phyloP scores from a whole-genome alignment of 2,888 invertebrate species.

The Deroplatys truncata region DNA sequence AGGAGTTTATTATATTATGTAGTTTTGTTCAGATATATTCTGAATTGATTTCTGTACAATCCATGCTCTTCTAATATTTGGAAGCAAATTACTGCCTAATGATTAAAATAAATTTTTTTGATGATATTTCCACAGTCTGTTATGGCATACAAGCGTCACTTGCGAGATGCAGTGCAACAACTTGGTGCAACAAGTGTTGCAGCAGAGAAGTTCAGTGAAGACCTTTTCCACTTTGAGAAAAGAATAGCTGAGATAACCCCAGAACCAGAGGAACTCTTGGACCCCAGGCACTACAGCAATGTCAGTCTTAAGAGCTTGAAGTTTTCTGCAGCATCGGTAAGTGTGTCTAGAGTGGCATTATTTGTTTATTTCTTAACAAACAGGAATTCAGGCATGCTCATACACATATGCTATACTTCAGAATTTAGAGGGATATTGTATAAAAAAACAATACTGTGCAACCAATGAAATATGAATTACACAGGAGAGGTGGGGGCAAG shows the following conservation, averaged over 20 bases:
- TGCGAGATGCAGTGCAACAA: slow-evolving; percentile 48
- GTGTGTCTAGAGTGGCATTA: slow-evolving; percentile 23
- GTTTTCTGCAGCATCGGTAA: slow-evolving; percentile 45
- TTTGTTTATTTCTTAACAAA: not conserved
- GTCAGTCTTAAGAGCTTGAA: slow-evolving; percentile 46
- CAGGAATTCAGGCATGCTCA: not conserved
- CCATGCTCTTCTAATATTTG: too few species aligned
- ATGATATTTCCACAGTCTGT: slow-evolving; percentile 42
- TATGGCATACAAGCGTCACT: slow-evolving; percentile 48
- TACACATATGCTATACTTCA: too few species aligned
- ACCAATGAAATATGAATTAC: too few species aligned
- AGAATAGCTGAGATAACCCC: slow-evolving; percentile 52
- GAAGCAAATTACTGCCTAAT: not conserved
- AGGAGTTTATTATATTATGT: too few species aligned
- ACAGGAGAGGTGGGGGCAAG: too few species aligned
- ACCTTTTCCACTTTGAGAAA: slow-evolving; percentile 53
- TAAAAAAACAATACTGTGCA: too few species aligned
- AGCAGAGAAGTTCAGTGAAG: slow-evolving; percentile 49
- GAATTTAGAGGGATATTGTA: too few species aligned
- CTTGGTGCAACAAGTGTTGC: slow-evolving; percentile 47
- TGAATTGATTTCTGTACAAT: too few species aligned
- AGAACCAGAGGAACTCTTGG: slow-evolving; percentile 37
- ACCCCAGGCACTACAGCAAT: slow-evolving; percentile 45
- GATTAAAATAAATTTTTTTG: not conserved
- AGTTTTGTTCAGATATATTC: too few species aligned